Evolutionary conservation across 2,113 vertebrate species (phyloP).

Genomic region (Gallinago undulata): DNA sequence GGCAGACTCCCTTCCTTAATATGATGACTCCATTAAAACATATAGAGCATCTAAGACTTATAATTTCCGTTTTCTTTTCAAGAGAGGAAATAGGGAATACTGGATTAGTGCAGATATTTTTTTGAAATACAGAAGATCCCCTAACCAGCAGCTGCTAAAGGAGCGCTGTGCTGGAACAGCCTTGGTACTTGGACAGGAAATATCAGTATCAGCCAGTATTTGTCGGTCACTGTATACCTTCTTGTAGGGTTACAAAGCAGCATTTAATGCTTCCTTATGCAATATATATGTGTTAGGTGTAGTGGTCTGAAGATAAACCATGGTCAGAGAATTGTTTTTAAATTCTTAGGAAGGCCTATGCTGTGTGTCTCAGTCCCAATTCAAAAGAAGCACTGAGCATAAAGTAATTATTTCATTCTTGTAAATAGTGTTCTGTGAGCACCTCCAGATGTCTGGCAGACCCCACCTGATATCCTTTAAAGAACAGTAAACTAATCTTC

Average conservation of each 20-base stretch:
- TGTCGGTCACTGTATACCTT: neutral
- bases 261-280: neutral
- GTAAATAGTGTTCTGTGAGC: constrained; percentile 36
- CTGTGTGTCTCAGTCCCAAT: neutral
- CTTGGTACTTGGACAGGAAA: neutral
- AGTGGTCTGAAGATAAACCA: neutral
- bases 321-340: neutral
- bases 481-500: constrained; percentile 39
- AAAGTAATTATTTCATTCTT: constrained; percentile 26
- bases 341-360: neutral
- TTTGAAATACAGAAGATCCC: neutral
- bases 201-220: neutral
- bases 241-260: neutral
- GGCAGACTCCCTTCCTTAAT: neutral
- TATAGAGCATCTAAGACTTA: neutral
- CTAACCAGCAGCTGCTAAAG: neutral
- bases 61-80: neutral
- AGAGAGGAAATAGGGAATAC: neutral
- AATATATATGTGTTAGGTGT: neutral
- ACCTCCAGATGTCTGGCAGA: constrained; percentile 56
- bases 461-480: constrained; percentile 23
- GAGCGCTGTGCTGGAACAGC: neutral
- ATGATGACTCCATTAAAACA: neutral
- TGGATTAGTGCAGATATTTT: neutral
- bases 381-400: neutral